Conservation (phyloP, 2,113 vertebrate genomes). For the Caranx ignobilis region DNA sequence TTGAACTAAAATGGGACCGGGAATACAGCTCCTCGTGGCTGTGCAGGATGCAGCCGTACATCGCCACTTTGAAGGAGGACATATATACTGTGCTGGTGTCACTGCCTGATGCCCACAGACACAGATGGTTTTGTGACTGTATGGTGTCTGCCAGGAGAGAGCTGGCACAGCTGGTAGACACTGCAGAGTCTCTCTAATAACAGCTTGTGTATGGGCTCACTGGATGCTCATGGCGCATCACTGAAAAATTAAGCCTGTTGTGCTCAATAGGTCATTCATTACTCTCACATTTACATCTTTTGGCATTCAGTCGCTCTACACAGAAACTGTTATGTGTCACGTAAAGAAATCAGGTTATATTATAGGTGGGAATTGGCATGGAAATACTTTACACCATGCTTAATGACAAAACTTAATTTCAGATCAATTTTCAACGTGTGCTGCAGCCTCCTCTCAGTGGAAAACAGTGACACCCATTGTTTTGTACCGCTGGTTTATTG, state of each 20-base stretch:
- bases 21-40: slow-evolving; percentile 3
- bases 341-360: neutral
- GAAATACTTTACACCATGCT: neutral
- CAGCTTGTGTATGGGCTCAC: slow-evolving; percentile 62
- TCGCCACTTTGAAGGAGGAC: slow-evolving; percentile 34
- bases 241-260: slow-evolving; percentile 45
- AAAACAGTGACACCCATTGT: slow-evolving; percentile 1
- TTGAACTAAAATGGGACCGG: neutral
- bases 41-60: slow-evolving; percentile 25
- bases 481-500: neutral
- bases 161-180: slow-evolving; percentile 71
- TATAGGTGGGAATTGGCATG: neutral
- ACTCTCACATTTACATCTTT: slow-evolving; percentile 39
- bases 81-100: slow-evolving; percentile 24
- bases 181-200: slow-evolving; percentile 64
- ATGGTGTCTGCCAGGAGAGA: slow-evolving; percentile 62
- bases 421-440: neutral
- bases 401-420: neutral
- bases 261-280: slow-evolving; percentile 59
- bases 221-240: slow-evolving; percentile 36
- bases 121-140: slow-evolving; percentile 70
- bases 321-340: neutral
- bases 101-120: slow-evolving; percentile 57
- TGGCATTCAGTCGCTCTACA: slow-evolving; percentile 2
- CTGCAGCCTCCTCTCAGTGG: neutral